Evolutionary conservation across 2,888 invertebrate species (phyloP).

Genomic region (Drepana falcataria): DNA sequence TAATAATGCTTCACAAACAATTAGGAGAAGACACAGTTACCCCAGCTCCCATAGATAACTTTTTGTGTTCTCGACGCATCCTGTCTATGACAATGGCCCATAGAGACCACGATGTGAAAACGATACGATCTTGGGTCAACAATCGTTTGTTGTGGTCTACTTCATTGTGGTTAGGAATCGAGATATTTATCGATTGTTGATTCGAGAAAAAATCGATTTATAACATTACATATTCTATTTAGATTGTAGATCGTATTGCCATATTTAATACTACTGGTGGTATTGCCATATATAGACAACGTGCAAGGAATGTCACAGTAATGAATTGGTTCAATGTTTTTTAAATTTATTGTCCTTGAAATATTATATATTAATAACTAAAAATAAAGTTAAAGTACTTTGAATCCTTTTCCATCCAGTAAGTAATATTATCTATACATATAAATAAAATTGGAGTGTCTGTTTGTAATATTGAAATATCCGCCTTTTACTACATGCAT

Average conservation of each 20-base stretch:
- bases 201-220: conserved; percentile 50
- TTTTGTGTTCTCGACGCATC: conserved; percentile 37
- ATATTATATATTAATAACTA: no score
- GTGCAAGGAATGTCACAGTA: no score
- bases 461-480: no score
- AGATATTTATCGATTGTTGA: conserved; percentile 52
- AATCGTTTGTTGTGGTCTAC: conserved; percentile 54
- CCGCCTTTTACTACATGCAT: no score
- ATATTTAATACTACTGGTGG: conserved; percentile 12
- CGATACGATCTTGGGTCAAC: conserved; percentile 66
- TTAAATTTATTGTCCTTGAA: no score
- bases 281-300: conserved; percentile 7
- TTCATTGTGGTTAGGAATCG: conserved; percentile 42
- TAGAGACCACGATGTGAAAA: conserved; percentile 49
- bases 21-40: conserved; percentile 33
- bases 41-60: conserved; percentile 37
- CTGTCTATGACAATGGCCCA: conserved; percentile 55
- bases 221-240: conserved; percentile 27
- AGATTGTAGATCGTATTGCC: conserved; percentile 13
- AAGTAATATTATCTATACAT: no score
- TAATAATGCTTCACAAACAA: conserved; percentile 20
- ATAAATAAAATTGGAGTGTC: no score
- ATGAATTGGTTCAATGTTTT: no score
- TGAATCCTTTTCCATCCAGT: no score
- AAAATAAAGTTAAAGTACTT: no score